A percentile compares a stretch with the other conserved stretches of the same genome.
These are phyloP conservation scores for Prietella phreatophila DNA, from an alignment of 2,113 vertebrate species.

Conservation along the genomic window DNA sequence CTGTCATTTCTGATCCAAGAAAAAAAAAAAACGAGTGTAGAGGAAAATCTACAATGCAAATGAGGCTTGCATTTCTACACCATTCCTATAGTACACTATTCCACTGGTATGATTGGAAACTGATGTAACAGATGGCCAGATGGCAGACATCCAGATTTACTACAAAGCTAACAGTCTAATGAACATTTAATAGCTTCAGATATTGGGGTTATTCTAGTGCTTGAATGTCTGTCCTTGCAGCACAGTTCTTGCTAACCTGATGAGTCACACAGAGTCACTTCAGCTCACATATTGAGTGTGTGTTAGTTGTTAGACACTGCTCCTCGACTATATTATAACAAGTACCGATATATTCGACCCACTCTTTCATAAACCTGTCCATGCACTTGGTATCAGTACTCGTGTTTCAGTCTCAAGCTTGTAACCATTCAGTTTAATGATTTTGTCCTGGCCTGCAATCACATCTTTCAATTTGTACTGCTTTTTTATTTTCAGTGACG, in stretches of 20 bases:
- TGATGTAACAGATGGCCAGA: conserved; percentile 6
- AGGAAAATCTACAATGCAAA: background rate
- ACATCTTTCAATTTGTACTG: background rate
- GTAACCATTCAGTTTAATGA: background rate
- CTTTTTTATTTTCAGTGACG: background rate
- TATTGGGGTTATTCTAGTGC: background rate
- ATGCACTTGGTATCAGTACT: background rate
- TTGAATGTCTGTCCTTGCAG: background rate
- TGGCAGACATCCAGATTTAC: conserved; percentile 12
- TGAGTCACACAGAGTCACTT: background rate
- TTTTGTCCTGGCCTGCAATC: background rate
- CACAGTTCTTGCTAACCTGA: background rate
- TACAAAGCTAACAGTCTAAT: conserved; percentile 20
- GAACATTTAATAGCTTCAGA: conserved; percentile 21
- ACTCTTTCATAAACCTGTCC: background rate
- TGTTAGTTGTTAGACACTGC: background rate
- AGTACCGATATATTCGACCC: background rate
- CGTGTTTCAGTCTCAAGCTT: background rate
- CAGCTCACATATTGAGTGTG: background rate
- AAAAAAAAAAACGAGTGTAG: background rate
- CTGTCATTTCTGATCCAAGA: background rate
- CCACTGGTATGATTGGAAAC: background rate
- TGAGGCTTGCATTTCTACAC: background rate
- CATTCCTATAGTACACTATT: background rate
- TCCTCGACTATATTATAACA: background rate